These are phyloP conservation scores for Noctua fimbriata DNA, from an alignment of 2,888 invertebrate genomes.

Conservation along the genomic window DNA sequence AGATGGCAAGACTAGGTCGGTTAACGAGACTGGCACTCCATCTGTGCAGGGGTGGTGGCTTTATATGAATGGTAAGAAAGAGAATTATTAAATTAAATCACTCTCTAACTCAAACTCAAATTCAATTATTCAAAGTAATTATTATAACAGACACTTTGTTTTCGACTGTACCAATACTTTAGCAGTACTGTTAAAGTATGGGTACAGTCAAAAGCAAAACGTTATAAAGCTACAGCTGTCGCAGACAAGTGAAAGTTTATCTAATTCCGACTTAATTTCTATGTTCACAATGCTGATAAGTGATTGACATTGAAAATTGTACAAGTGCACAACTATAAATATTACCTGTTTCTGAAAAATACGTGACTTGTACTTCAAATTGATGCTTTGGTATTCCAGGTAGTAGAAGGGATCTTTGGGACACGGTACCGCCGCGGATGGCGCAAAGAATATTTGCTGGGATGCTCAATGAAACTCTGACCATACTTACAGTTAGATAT, in stretches of 20 bases:
- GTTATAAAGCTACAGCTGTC: neutral
- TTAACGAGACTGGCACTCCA: conserved; percentile 93
- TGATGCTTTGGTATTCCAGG: conserved; percentile 85
- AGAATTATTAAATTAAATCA: neutral
- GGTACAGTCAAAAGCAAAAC: neutral
- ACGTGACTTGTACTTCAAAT: neutral
- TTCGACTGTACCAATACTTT: no score
- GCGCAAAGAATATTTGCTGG: conserved; percentile 96
- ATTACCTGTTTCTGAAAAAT: neutral
- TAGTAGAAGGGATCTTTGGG: conserved; percentile 95
- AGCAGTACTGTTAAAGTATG: neutral
- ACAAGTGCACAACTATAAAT: rapidly evolving
- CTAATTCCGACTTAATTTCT: neutral
- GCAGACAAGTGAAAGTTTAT: neutral
- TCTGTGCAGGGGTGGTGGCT: conserved; percentile 97
- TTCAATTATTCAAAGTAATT: no score
- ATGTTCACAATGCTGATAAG: neutral
- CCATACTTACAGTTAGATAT: conserved; percentile 94
- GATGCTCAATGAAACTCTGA: conserved; percentile 96
- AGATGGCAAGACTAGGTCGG: conserved; percentile 90
- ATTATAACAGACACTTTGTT: neutral
- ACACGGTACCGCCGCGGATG: conserved; percentile 96
- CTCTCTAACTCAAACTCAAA: neutral
- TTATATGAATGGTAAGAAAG: conserved; percentile 93
- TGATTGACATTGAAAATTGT: neutral